Evolutionary conservation across 2,888 invertebrate species (phyloP), one percentile per base, ranked within the genome.

Genomic region (Ichneumoninae sp.): DNA sequence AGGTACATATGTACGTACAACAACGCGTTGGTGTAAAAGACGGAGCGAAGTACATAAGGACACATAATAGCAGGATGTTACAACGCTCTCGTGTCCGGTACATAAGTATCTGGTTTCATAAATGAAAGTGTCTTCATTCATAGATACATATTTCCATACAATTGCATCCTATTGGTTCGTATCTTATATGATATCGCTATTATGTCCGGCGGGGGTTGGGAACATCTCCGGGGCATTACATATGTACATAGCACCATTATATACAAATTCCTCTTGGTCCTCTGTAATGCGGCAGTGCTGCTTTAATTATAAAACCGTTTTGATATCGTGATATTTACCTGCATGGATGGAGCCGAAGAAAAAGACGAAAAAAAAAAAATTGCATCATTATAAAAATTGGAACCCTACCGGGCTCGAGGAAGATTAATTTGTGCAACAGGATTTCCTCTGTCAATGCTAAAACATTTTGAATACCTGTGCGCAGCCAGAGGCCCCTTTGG

Each of bases 51-150:
- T 90, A 89, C 89, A 89, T 91, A 91, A 91, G 91, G 90, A 91
- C 90, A 90, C 90, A 91, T 92, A 92, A 92, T 92, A 92, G 91
- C 92, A 92, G 92, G 92, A 92, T 93, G 92, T 92, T 92, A 92
- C 92, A 92, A 92, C 91, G 91, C 90, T 90, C 91, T 91, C 91
- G 91, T 92, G 92, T 92, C 92, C 92, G 92, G 92, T 92, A 91
- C 89, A 91, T 91, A 92, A 90, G 91, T 92, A 92, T 92, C 91
- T 92, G 90, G 90, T 93, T 93, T 92, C 92, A 92, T 93, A 93
- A 93, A 93, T 91, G 93, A 93, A 92, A 93, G 92, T 93, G 92
- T 93, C 93, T 93, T 93, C 92, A 93, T 93, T 92, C 92, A 92
- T 92, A 92, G 92, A 93, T 91, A 92, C 90, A 92, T 92, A 93